phyloP scores from a whole-genome alignment of 1,140 invertebrate genomes.

The Pachypeltis micranthus region DNA sequence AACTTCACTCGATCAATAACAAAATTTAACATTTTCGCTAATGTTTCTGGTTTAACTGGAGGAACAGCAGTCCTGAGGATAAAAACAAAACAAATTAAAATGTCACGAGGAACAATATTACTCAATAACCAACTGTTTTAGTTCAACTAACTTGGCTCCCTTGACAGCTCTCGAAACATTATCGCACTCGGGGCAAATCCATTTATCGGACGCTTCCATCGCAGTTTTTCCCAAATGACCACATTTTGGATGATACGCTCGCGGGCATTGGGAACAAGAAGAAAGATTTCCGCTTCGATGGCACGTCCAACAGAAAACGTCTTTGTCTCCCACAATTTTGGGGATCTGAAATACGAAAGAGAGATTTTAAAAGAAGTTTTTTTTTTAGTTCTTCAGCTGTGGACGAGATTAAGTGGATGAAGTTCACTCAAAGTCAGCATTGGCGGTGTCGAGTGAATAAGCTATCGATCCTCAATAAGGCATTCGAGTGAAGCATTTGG shows the following conservation, averaged over 20 bases:
- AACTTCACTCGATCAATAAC: slow-evolving; percentile 60
- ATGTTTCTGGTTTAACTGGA: slow-evolving; percentile 53
- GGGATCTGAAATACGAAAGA: slow-evolving; percentile 11
- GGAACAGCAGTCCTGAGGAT: slow-evolving; percentile 28
- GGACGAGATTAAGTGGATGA: too few species aligned
- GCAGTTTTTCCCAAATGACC: slow-evolving; percentile 41
- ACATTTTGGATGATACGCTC: slow-evolving; percentile 73
- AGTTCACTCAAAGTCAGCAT: too few species aligned
- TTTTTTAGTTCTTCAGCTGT: too few species aligned
- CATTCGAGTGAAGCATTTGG: too few species aligned
- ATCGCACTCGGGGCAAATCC: slow-evolving; percentile 81
- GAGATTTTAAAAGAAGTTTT: too few species aligned
- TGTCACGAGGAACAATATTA: neutral
- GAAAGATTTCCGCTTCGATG: slow-evolving; percentile 51
- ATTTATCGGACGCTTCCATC: slow-evolving; percentile 41
- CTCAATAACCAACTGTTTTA: too few species aligned
- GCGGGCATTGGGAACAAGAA: slow-evolving; percentile 69
- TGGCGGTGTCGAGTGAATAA: too few species aligned
- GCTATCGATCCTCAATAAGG: too few species aligned
- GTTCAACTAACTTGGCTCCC: slow-evolving; percentile 43
- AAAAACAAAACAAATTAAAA: neutral
- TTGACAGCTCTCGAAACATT: slow-evolving; percentile 65
- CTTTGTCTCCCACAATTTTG: slow-evolving; percentile 15
- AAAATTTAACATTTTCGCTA: slow-evolving; percentile 60
- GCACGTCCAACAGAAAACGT: slow-evolving; percentile 66